These are phyloP conservation scores for Monopterus albus DNA, from an alignment of 2,113 vertebrate species.

Conservation along the genomic window DNA sequence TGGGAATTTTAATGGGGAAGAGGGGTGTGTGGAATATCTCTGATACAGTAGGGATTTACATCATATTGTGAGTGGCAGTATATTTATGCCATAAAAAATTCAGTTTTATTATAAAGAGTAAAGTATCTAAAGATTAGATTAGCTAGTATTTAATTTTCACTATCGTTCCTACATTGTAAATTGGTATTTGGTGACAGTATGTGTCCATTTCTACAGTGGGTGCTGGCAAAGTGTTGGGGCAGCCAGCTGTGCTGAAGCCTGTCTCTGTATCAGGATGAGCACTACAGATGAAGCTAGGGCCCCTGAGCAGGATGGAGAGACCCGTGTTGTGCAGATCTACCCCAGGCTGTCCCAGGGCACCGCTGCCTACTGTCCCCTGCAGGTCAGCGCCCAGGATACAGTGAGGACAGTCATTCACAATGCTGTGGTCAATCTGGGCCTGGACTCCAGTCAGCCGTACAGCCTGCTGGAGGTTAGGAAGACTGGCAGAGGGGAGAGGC, in stretches of 20 bases:
- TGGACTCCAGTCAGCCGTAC: slow-evolving; percentile 82
- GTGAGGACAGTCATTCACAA: slow-evolving; percentile 83
- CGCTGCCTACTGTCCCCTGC: slow-evolving; percentile 83
- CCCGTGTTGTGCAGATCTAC: slow-evolving; percentile 88
- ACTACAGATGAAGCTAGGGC: slow-evolving; percentile 76
- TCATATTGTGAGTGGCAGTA: not conserved
- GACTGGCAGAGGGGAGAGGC: slow-evolving; percentile 81
- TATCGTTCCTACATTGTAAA: not conserved
- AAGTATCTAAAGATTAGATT: no score
- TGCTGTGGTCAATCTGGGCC: slow-evolving; percentile 77
- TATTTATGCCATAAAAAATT: no score
- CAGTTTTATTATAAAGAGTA: no score
- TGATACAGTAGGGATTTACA: not conserved
- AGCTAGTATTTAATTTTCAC: no score
- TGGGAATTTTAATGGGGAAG: not conserved
- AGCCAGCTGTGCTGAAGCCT: slow-evolving; percentile 84
- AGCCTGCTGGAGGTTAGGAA: slow-evolving; percentile 89
- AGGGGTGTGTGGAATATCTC: not conserved
- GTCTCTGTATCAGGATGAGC: slow-evolving; percentile 87
- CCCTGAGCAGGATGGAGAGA: slow-evolving; percentile 69
- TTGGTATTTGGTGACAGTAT: not conserved
- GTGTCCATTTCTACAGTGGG: slow-evolving; percentile 64
- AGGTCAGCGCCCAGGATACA: slow-evolving; percentile 82
- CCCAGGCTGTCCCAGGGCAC: slow-evolving; percentile 79
- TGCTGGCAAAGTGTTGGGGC: slow-evolving; percentile 57